Evolutionary conservation across 2,888 invertebrate genomes (phyloP).

Genomic region (Aromia moschata): DNA sequence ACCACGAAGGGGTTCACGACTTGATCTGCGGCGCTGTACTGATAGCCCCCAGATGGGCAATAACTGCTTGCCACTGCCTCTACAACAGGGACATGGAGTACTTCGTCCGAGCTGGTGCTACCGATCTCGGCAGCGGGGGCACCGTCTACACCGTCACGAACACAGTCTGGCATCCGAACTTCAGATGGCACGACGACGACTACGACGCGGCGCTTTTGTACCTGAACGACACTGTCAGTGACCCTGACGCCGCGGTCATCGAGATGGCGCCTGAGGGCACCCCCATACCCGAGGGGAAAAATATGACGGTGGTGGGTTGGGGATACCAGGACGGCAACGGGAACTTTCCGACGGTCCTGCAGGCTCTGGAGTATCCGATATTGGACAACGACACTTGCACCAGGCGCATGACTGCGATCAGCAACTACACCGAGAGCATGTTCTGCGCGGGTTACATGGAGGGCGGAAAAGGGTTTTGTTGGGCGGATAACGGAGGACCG

Average conservation of each 20-base stretch:
- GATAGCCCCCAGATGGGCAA: not conserved
- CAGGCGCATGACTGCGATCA: no score
- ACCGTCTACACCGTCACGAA: not conserved
- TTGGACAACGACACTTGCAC: no score
- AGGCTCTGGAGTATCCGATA: not conserved
- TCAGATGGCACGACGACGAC: not conserved
- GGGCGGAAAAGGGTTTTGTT: not conserved
- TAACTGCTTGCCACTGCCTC: not conserved
- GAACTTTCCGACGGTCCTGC: not conserved
- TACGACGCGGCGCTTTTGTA: not conserved
- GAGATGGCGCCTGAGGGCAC: not conserved
- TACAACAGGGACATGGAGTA: not conserved
- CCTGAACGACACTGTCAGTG: not conserved
- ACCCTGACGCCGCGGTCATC: not conserved
- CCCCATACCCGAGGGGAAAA: not conserved
- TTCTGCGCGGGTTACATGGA: slow-evolving; percentile 9
- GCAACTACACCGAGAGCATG: not conserved
- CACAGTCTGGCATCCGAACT: not conserved
- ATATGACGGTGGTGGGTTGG: not conserved
- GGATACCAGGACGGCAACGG: not conserved
- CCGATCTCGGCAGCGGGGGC: not conserved
- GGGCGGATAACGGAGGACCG: slow-evolving; percentile 8
- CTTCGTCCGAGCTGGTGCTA: slow-evolving; percentile 1
- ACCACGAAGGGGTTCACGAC: not conserved
- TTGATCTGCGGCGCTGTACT: not conserved